Percentiles rank a stretch among this genome's conserved stretches.
Evolutionary conservation across 2,888 invertebrate species (phyloP).

Genomic region (Scaptomyza parva): DNA sequence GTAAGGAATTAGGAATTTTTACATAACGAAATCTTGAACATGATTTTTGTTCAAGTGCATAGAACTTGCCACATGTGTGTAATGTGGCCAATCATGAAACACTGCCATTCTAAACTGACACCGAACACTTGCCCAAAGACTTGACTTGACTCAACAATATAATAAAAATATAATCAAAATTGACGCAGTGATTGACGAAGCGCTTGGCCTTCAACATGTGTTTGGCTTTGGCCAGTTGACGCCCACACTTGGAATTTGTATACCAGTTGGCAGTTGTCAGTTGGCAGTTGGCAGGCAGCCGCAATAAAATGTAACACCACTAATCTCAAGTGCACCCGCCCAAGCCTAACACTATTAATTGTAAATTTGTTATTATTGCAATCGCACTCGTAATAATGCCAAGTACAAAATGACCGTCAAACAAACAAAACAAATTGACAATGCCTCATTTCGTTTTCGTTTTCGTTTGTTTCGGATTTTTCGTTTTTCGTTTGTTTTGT

Average conservation of each 20-base stretch:
- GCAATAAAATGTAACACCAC: constrained; percentile 40
- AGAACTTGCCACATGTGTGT: constrained; percentile 11
- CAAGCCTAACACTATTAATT: constrained; percentile 50
- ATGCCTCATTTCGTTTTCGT: constrained; percentile 4
- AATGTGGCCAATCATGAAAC: constrained; percentile 26
- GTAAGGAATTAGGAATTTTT: background rate
- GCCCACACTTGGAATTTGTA: constrained; percentile 75
- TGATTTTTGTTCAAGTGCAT: background rate
- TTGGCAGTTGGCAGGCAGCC: background rate
- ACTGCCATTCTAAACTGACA: constrained; percentile 38
- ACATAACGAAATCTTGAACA: background rate
- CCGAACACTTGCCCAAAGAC: constrained; percentile 67
- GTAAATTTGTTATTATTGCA: constrained; percentile 24
- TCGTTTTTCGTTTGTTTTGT: constrained; percentile 9
- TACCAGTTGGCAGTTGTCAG: constrained; percentile 45
- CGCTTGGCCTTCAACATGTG: constrained; percentile 53
- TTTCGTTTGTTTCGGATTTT: constrained; percentile 3
- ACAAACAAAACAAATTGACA: constrained; percentile 36
- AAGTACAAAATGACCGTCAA: constrained; percentile 41
- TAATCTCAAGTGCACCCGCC: constrained; percentile 65
- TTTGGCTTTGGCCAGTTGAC: constrained; percentile 56
- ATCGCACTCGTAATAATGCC: constrained; percentile 34
- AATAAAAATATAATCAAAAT: constrained; percentile 34
- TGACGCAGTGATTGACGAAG: constrained; percentile 60
- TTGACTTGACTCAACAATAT: constrained; percentile 39